These are phyloP conservation scores for Cheilosia pagana DNA, from an alignment of 2,888 invertebrate genomes.

Conservation along the genomic window DNA sequence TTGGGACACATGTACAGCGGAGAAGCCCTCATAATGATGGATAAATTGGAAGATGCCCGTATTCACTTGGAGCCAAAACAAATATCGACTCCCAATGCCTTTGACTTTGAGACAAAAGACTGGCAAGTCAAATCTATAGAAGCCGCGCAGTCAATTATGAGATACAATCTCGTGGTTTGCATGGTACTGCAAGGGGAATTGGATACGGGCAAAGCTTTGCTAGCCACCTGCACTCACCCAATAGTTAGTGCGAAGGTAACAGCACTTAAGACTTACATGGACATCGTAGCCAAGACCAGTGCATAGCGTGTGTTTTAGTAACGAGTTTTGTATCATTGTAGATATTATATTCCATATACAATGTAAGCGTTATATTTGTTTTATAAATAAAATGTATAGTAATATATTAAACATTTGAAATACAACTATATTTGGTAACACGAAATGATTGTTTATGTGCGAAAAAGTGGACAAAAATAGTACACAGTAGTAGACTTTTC, in stretches of 20 bases:
- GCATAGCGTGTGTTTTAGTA: conserved; percentile 31
- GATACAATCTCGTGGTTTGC: conserved; percentile 91
- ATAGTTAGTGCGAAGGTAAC: conserved; percentile 80
- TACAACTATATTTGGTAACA: conserved; percentile 1
- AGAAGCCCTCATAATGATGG: conserved; percentile 92
- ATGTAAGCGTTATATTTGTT: conserved; percentile 50
- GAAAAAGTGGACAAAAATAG: no score
- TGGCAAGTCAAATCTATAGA: conserved; percentile 85
- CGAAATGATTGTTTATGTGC: background rate
- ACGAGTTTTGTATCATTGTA: conserved; percentile 32
- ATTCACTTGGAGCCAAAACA: conserved; percentile 92
- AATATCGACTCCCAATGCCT: conserved; percentile 85
- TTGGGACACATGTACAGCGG: conserved; percentile 95
- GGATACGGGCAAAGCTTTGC: conserved; percentile 85
- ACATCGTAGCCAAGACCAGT: conserved; percentile 84
- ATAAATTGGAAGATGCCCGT: conserved; percentile 92
- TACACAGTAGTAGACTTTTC: no score
- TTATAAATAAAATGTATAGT: conserved; percentile 1
- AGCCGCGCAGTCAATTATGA: conserved; percentile 88
- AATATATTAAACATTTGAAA: background rate
- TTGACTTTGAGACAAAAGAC: conserved; percentile 84
- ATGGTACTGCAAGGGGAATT: conserved; percentile 90
- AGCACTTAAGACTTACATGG: conserved; percentile 85
- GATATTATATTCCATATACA: conserved; percentile 53
- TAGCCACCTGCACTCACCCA: conserved; percentile 80